Evolutionary conservation across 2,797 vertebrate species (phyloP).

Genomic region (Pagetopsis macropterus): DNA sequence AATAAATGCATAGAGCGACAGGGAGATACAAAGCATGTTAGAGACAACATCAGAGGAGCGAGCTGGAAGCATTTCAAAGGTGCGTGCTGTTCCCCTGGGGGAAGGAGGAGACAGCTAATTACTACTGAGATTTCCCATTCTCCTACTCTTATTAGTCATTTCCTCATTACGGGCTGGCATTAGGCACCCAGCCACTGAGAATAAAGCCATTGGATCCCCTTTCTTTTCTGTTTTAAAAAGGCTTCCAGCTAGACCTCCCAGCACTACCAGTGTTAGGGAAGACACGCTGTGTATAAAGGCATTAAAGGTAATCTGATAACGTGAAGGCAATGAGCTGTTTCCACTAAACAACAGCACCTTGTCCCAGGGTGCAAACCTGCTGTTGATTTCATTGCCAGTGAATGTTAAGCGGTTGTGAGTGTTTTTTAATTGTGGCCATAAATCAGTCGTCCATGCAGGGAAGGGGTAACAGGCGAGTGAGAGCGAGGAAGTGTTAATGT

Average conservation of each 20-base stretch:
- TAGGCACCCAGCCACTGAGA: conserved; percentile 43
- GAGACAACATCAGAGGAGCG: conserved; percentile 53
- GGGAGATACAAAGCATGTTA: conserved; percentile 28
- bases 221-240: conserved; percentile 31
- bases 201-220: conserved; percentile 46
- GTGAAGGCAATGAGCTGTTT: conserved; percentile 49
- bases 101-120: conserved; percentile 73
- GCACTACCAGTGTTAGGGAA: conserved; percentile 25
- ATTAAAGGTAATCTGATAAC: conserved; percentile 63
- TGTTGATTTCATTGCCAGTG: conserved; percentile 59
- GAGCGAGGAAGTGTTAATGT: conserved; percentile 1
- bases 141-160: conserved; percentile 72
- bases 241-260: conserved; percentile 40
- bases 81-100: conserved; percentile 48
- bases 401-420: conserved; percentile 61
- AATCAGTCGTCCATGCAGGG: conserved; percentile 61
- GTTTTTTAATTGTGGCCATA: conserved; percentile 76
- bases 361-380: conserved; percentile 34
- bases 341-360: conserved; percentile 48
- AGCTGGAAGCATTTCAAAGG: conserved; percentile 74
- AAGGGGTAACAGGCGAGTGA: conserved; percentile 11
- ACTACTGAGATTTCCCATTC: conserved; percentile 59
- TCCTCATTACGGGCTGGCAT: conserved; percentile 64
- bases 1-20: conserved; percentile 20
- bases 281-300: conserved; percentile 50